These are phyloP conservation scores for Anoplophora glabripennis DNA, from an alignment of 1,140 invertebrate species.

Conservation along the genomic window DNA sequence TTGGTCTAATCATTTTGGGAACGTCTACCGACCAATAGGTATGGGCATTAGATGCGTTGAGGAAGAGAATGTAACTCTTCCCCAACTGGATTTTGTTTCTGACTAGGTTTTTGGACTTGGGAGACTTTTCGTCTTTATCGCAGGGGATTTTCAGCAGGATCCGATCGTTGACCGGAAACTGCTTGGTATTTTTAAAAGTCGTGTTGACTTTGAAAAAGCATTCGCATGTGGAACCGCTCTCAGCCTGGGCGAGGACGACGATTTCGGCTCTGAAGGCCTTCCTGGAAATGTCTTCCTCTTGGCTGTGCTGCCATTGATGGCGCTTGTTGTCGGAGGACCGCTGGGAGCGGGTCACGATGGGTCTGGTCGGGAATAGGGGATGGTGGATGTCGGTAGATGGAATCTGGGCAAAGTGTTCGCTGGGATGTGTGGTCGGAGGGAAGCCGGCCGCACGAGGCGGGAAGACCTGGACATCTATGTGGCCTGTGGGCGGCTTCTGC, in stretches of 20 bases:
- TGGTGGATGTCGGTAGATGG: conserved; percentile 11
- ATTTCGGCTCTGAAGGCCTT: conserved; percentile 41
- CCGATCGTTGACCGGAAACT: no score
- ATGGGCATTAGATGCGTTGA: no score
- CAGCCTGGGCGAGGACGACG: conserved; percentile 38
- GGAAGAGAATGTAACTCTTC: no score
- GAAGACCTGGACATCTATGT: conserved; percentile 20
- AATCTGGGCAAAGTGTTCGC: conserved; percentile 15
- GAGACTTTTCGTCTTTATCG: no score
- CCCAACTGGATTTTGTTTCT: no score
- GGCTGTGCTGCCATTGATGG: conserved; percentile 20
- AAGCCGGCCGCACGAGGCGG: conserved; percentile 6
- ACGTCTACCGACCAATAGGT: no score
- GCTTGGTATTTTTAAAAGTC: no score
- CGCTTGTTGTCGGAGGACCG: conserved; percentile 27
- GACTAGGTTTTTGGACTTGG: no score
- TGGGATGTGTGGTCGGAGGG: conserved; percentile 4
- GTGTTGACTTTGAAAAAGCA: no score
- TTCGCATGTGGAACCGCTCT: background rate
- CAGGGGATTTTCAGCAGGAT: no score
- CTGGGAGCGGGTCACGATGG: conserved; percentile 24
- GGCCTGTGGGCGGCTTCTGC: conserved; percentile 14
- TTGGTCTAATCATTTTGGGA: no score
- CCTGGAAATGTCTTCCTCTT: conserved; percentile 35
- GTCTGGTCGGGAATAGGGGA: conserved; percentile 1